Conservation (phyloP, 2,888 invertebrate species). For the Apodemia hepburni region DNA sequence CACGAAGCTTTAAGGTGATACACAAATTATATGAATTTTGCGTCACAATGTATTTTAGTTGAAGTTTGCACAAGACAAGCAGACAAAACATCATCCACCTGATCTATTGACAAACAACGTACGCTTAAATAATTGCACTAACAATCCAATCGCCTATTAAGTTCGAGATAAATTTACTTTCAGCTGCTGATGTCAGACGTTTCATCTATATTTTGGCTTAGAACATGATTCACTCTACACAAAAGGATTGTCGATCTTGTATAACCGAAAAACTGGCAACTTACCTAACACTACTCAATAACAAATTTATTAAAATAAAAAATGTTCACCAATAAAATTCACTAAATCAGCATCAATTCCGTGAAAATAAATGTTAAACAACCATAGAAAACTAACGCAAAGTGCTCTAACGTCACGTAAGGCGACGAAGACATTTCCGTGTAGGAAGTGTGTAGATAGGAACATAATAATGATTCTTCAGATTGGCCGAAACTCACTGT, state of each 20-base stretch:
- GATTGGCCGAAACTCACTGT: constrained; percentile 79
- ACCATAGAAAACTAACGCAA: constrained; percentile 36
- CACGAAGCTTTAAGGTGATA: neutral
- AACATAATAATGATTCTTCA: constrained; percentile 27
- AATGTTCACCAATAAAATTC: neutral
- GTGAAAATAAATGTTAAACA: neutral
- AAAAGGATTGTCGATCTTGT: constrained; percentile 12
- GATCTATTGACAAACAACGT: constrained; percentile 15
- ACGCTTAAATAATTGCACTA: constrained; percentile 42
- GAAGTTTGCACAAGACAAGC: neutral
- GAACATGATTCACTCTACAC: constrained; percentile 49
- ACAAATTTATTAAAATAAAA: neutral
- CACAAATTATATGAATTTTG: neutral
- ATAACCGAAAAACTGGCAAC: constrained; percentile 13
- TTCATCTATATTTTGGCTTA: constrained; percentile 73
- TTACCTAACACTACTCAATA: constrained; percentile 15
- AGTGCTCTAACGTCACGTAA: constrained; percentile 39
- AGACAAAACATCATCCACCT: constrained; percentile 2
- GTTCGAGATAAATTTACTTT: constrained; percentile 70
- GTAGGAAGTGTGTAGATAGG: constrained; percentile 28
- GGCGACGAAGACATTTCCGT: constrained; percentile 35
- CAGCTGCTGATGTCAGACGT: constrained; percentile 73
- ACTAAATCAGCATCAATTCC: neutral
- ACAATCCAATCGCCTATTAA: constrained; percentile 30
- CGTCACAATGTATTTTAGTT: constrained; percentile 13